Base-by-base conservation (phyloP, 2,113 vertebrate genomes). In the Passer montanus region DNA sequence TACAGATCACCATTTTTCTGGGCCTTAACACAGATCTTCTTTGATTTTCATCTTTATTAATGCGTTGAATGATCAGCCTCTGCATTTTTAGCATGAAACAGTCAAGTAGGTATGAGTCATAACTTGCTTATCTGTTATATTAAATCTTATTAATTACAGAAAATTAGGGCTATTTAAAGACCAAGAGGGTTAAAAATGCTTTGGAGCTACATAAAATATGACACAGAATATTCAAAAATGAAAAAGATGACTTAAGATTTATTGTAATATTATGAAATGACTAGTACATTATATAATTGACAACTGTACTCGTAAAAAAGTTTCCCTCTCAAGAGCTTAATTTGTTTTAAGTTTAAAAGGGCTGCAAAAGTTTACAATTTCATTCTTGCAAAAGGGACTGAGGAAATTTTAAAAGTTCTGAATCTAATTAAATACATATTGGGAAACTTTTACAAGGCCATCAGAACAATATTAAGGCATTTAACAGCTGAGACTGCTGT, bases 201-300 rank as follows among this genome's bases (percentile, higher is more conserved):
- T 89, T 46, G 12, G 1, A 4, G 3, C 7, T 60, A 16, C 27
- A 52, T 20, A 22, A 81, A 69, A 30, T 66, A 53, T 17, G 44
- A n/a, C 31, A 26, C 1, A 18, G 13, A 39, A 21, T 33, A 83
- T 12, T 1, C 50, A 39, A 33, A 15, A 74, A 52, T 3, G 13
- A 49, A 73, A 60, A 68, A n/a, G 4, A 0, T 59, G 27, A 22
- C 4, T 43, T 24, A 41, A 22, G 22, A 86, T 59, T 4, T 55
- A 56, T 33, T 56, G 31, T 10, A n/a, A n/a, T 58, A n/a, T n/a
- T 33, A 58, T 23, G 33, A 22, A 46, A 12, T 56, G 13, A 69
- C 9, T 7, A 62, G 2, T 19, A 17, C 1, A 14, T 30, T 19
- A 5, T n/a, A 7, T 27, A 73, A 68, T 22, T 6, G 1, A 6